Percentiles rank a stretch among this genome's conserved stretches.
phyloP scores from a whole-genome alignment of 2,797 vertebrate species.

The Ammospiza maritima region DNA sequence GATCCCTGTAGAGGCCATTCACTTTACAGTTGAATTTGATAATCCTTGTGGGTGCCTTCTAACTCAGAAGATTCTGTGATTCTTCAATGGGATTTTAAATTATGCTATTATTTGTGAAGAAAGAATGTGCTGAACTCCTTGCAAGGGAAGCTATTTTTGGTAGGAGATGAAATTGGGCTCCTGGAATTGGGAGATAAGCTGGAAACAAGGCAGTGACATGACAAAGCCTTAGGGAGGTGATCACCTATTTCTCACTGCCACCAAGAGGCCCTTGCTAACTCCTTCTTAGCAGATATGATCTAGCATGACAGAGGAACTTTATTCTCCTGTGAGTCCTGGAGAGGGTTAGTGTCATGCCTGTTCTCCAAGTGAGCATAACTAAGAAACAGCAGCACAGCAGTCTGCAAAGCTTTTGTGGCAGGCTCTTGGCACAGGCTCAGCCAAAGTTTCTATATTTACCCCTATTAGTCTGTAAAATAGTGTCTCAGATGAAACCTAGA shows the following conservation, averaged over 20 bases:
- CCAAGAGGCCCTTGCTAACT: neutral
- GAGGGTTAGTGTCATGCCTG: neutral
- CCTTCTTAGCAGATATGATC: neutral
- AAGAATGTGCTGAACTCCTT: neutral
- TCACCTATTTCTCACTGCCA: conserved; percentile 8
- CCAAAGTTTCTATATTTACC: neutral
- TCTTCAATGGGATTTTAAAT: conserved; percentile 1
- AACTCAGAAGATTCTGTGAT: neutral
- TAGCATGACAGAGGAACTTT: neutral
- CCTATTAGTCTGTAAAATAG: neutral
- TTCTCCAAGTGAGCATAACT: neutral
- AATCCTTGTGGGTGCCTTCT: neutral
- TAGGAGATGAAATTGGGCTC: neutral
- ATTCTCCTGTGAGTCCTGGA: neutral
- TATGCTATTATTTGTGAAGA: neutral
- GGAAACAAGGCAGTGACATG: neutral
- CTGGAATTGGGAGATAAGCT: neutral
- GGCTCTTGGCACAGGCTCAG: neutral
- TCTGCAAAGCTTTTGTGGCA: neutral
- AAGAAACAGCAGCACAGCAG: neutral
- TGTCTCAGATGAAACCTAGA: neutral
- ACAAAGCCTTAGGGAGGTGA: neutral
- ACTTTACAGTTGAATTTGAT: neutral
- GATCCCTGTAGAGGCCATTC: neutral
- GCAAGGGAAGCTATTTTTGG: neutral